Conservation (phyloP, 2,113 vertebrate genomes). For the Nerophis ophidion region DNA sequence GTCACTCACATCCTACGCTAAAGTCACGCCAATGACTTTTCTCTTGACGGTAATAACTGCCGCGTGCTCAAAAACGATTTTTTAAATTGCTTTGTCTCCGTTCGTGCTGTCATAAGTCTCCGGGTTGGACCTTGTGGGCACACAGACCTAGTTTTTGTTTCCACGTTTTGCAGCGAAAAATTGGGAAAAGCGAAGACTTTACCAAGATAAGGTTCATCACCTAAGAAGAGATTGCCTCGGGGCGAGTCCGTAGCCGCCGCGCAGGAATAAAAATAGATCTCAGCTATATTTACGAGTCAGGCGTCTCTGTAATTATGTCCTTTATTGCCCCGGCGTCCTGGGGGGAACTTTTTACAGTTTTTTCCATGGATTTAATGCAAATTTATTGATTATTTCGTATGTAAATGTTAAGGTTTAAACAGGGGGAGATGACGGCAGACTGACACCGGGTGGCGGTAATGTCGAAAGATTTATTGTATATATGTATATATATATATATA, state of each 20-base stretch:
- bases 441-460: too few relatives aligned
- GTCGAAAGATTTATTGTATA: too few relatives aligned
- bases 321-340: not conserved
- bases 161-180: too few relatives aligned
- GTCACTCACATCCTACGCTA: not conserved
- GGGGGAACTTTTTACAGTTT: not conserved
- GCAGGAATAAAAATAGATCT: slow-evolving; percentile 1
- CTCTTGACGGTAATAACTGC: not conserved
- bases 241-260: not conserved
- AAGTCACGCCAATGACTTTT: not conserved
- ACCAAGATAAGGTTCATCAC: not conserved
- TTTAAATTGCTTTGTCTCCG: not conserved
- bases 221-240: not conserved
- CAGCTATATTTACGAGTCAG: not conserved
- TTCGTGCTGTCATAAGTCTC: too few relatives aligned
- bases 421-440: too few relatives aligned
- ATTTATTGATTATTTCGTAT: too few relatives aligned
- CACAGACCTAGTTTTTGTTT: too few relatives aligned
- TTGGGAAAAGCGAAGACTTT: not conserved
- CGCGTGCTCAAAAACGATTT: not conserved
- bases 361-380: not conserved
- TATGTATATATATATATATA: too few relatives aligned
- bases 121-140: not conserved
- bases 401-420: too few relatives aligned
- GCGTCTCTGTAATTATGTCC: not conserved